Conservation (phyloP, 2,797 vertebrate genomes). For the Carapus acus region DNA sequence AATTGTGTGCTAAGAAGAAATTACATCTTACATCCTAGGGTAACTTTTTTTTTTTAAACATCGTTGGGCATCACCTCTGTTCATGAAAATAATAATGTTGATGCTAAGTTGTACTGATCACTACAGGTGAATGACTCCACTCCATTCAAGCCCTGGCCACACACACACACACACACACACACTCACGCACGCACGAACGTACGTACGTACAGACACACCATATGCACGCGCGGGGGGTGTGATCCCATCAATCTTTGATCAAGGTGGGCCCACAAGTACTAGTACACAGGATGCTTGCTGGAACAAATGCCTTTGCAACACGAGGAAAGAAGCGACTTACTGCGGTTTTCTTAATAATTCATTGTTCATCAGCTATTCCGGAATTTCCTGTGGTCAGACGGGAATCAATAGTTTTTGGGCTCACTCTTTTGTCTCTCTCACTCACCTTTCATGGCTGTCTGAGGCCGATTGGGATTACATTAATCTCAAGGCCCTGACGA, state of each 20-base stretch:
- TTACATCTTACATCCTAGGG: conserved; percentile 41
- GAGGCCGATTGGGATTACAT: conserved; percentile 20
- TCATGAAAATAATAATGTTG: conserved; percentile 56
- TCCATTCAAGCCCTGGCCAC: conserved; percentile 14
- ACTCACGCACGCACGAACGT: too few relatives aligned
- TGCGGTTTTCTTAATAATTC: conserved; percentile 55
- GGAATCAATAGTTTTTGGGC: conserved; percentile 50
- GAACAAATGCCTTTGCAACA: conserved; percentile 29
- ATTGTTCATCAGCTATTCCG: conserved; percentile 47
- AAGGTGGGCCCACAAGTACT: conserved; percentile 8
- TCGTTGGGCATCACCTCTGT: conserved; percentile 54
- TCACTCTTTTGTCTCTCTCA: conserved; percentile 12
- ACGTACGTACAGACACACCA: too few relatives aligned
- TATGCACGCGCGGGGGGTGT: too few relatives aligned
- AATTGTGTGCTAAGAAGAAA: conserved; percentile 25
- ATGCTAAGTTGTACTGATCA: conserved; percentile 26
- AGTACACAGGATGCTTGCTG: conserved; percentile 1
- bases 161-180: too few relatives aligned
- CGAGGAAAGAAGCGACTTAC: conserved; percentile 22
- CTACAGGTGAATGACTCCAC: conserved; percentile 29
- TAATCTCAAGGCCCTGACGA: conserved; percentile 13
- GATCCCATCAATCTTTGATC: conserved; percentile 32
- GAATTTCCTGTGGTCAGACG: conserved; percentile 51
- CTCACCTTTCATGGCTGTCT: conserved; percentile 2
- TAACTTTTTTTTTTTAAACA: conserved; percentile 54